Percentiles rank a stretch among this genome's conserved stretches.
These are phyloP conservation scores for Coelopa pilipes DNA, from an alignment of 2,888 invertebrate genomes.

Conservation along the genomic window DNA sequence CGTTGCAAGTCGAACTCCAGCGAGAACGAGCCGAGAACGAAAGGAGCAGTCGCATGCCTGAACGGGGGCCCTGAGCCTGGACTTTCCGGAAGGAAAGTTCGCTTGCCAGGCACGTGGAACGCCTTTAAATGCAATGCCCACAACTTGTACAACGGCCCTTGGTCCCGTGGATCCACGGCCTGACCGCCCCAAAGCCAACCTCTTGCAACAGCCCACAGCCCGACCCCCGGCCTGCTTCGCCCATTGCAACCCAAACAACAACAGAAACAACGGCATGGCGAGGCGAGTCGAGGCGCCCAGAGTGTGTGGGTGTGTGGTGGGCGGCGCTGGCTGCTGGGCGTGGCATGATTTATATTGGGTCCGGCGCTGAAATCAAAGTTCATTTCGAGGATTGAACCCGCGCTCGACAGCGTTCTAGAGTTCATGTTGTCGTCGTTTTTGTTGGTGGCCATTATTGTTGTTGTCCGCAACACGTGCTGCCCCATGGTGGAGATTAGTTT, in stretches of 20 bases:
- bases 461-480: not conserved
- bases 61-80: too few relatives aligned
- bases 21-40: too few relatives aligned
- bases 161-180: too few relatives aligned
- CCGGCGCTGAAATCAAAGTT: constrained; percentile 29
- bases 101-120: too few relatives aligned
- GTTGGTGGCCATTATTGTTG: not conserved
- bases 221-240: not conserved
- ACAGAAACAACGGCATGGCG: not conserved
- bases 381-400: constrained; percentile 33
- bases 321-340: not conserved
- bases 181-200: too few relatives aligned
- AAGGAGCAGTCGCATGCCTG: too few relatives aligned
- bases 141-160: too few relatives aligned
- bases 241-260: not conserved
- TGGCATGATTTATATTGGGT: constrained; percentile 22
- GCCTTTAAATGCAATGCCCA: too few relatives aligned
- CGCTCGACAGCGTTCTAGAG: not conserved
- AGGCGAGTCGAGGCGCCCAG: not conserved
- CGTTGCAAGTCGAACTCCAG: too few relatives aligned
- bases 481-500: not conserved
- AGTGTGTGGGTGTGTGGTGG: not conserved
- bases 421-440: not conserved
- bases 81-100: too few relatives aligned
- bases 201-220: not conserved